Evolutionary conservation across 1,140 invertebrate genomes (phyloP), one percentile per base, ranked within the genome.

Genomic region (Gryon sp.): DNA sequence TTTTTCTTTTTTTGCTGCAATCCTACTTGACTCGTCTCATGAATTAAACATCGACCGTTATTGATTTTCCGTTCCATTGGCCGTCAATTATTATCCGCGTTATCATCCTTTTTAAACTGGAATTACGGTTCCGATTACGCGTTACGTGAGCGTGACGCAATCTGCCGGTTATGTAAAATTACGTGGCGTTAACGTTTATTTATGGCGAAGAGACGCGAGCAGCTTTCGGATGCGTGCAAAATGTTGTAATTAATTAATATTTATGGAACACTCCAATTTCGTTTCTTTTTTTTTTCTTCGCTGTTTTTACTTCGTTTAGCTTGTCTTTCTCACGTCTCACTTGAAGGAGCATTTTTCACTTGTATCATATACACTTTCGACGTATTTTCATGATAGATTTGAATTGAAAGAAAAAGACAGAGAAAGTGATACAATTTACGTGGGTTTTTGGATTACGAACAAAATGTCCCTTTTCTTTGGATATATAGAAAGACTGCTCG

Each of bases 71-170:
- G 50, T 69, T 43, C 43, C 50, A 59, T 65, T 36, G 63, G 8
- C n/a, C 41, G 55, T 34, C 62, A 68, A 75, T 75, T 75, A 68
- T 68, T 19, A 30, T 57, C 30, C 62, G 57, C n/a, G 36, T 68
- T 69, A 63, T 76, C 57, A 41, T 59, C 52, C 26, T 50, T 76
- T 69, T 38, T 38, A 41, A 55, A 75, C 63, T 65, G 73, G 43
- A 76, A 76, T 63, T 68, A 76, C 63, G 36, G 63, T 76, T 68
- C 72, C 55, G 72, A 75, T 75, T 68, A 65, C 60, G 52, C 26
- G 52, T 74, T 74, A 75, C 72, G 63, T 75, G 48, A 75, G 24
- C 55, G 62, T 75, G 72, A 75, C 72, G 72, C 72, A 75, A 75
- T 68, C 4, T 7, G 18, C 45, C 38, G 45, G 55, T 75, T 75